A percentile compares a stretch with the other conserved stretches of the same genome.
phyloP scores from a whole-genome alignment of 23 tunicate genomes.

The Halocynthia aurantium region DNA sequence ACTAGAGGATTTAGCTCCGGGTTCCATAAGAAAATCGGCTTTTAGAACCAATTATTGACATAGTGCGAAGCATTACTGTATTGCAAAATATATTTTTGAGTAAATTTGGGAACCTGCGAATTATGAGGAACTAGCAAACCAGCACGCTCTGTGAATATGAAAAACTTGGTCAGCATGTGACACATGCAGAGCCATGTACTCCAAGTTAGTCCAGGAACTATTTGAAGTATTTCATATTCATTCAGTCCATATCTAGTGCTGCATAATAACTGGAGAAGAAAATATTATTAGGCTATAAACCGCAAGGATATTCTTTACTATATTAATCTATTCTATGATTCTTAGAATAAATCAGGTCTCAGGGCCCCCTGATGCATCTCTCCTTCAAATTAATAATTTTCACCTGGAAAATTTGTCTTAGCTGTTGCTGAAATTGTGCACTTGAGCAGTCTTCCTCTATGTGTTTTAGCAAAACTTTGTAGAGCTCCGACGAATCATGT shows the following conservation, averaged over 20 bases:
- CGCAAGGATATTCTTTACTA: too few species aligned
- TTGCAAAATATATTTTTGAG: too few species aligned
- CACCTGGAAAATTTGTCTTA: conserved; percentile 53
- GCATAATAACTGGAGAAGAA: conserved; percentile 31
- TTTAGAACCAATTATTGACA: too few species aligned
- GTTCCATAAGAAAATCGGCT: background rate
- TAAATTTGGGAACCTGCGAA: conserved; percentile 33
- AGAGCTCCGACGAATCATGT: conserved; percentile 49
- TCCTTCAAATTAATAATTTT: background rate
- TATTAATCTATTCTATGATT: too few species aligned
- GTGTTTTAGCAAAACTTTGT: conserved; percentile 35
- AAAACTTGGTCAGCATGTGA: conserved; percentile 20
- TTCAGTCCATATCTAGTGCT: conserved; percentile 68
- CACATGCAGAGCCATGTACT: conserved; percentile 20
- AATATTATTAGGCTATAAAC: background rate
- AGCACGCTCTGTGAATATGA: conserved; percentile 43
- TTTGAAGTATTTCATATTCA: conserved; percentile 53
- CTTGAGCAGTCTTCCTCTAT: conserved; percentile 30
- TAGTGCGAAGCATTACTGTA: too few species aligned
- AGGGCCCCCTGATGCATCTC: too few species aligned
- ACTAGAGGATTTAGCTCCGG: background rate
- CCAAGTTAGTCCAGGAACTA: conserved; percentile 57
- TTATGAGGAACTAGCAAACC: conserved; percentile 51
- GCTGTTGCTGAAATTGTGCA: conserved; percentile 16
- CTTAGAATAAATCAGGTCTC: too few species aligned